These are phyloP conservation scores for Propithecus deckenii DNA, from an alignment of 2,797 vertebrate species.

Conservation along the genomic window DNA sequence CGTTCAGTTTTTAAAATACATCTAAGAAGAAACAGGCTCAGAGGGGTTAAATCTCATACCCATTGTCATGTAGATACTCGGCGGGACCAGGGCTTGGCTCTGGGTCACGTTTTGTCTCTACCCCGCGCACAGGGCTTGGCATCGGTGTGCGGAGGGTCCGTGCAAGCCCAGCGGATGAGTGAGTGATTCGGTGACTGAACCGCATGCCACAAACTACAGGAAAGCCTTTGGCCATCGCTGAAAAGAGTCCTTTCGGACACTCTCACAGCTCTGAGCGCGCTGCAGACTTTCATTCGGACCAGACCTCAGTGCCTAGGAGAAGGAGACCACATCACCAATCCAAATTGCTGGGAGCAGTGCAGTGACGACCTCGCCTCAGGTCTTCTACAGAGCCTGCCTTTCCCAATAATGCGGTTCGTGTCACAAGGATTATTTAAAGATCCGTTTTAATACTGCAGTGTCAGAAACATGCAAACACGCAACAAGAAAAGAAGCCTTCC, in stretches of 20 bases:
- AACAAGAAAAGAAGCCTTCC: background rate
- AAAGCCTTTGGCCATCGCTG: background rate
- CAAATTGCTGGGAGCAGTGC: background rate
- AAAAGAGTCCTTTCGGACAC: background rate
- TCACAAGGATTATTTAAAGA: background rate
- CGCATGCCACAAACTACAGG: background rate
- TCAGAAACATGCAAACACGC: background rate
- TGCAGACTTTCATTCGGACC: conserved; percentile 43
- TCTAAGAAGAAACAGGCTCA: background rate
- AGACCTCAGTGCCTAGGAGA: background rate
- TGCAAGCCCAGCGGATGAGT: background rate
- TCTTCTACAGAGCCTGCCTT: background rate
- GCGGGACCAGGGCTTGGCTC: conserved; percentile 35
- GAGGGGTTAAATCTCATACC: background rate
- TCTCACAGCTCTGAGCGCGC: background rate
- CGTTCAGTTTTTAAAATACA: background rate
- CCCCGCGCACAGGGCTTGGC: background rate
- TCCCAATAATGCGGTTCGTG: background rate
- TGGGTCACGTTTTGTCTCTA: conserved; percentile 1
- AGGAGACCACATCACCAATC: background rate
- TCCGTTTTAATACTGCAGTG: background rate
- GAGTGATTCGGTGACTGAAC: background rate
- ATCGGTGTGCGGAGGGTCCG: background rate
- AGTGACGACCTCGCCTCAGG: background rate
- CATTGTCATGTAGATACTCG: background rate